Conservation (phyloP, 2,113 vertebrate genomes). For the Gavia stellata region DNA sequence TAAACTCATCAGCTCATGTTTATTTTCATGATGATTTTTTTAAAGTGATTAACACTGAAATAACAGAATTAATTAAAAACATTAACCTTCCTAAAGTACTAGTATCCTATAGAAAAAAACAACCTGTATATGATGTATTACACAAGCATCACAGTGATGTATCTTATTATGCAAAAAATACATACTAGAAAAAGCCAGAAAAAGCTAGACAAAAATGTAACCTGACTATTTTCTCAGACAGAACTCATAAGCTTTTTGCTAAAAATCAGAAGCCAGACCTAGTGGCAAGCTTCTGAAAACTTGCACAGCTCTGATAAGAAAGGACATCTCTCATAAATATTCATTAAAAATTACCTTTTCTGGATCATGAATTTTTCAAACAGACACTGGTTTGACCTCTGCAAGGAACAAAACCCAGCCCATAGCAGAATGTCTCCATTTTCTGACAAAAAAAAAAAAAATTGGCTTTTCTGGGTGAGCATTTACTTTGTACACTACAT, state of each 20-base stretch:
- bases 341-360: conserved; percentile 84
- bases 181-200: conserved; percentile 9
- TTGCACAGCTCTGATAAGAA: conserved; percentile 76
- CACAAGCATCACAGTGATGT: neutral
- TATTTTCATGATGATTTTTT: neutral
- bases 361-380: conserved; percentile 81
- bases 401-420: conserved; percentile 64
- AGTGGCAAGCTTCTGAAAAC: conserved; percentile 73
- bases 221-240: conserved; percentile 47
- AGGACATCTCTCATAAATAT: conserved; percentile 78
- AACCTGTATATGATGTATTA: neutral
- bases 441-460: conserved; percentile 39
- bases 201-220: conserved; percentile 44
- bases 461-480: conserved; percentile 53
- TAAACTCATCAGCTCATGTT: neutral
- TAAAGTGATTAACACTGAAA: neutral
- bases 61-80: neutral
- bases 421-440: conserved; percentile 48
- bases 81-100: neutral
- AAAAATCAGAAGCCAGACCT: conserved; percentile 68
- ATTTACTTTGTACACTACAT: conserved; percentile 53
- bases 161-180: conserved; percentile 6
- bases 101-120: neutral
- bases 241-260: conserved; percentile 35
- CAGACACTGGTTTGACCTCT: conserved; percentile 77